Conservation (phyloP, 2,888 invertebrate genomes). For the Chaitophorus viminalis region DNA sequence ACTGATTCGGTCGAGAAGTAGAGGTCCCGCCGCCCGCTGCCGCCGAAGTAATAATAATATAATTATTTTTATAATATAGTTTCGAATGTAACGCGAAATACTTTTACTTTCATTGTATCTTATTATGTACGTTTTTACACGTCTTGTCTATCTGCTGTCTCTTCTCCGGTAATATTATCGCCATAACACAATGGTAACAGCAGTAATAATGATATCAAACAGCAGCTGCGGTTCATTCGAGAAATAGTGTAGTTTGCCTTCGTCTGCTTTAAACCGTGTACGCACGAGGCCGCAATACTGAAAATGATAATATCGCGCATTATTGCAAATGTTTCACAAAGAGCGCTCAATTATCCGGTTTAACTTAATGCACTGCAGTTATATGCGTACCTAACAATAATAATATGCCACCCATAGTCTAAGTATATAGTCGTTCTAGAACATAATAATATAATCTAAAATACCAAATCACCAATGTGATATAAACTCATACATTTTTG, state of each 20-base stretch:
- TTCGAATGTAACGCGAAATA: constrained; percentile 20
- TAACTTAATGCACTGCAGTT: too few relatives aligned
- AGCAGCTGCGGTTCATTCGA: background rate
- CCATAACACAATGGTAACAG: background rate
- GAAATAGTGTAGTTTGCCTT: background rate
- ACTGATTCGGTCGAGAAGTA: background rate
- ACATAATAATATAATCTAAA: too few relatives aligned
- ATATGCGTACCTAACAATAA: too few relatives aligned
- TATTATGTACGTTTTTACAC: background rate
- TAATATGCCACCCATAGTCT: too few relatives aligned
- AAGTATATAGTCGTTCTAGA: too few relatives aligned
- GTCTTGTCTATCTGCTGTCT: background rate
- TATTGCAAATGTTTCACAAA: background rate
- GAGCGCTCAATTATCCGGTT: too few relatives aligned
- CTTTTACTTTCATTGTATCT: constrained; percentile 35
- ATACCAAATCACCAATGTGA: too few relatives aligned
- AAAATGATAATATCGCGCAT: background rate
- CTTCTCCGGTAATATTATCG: background rate
- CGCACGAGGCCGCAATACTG: background rate
- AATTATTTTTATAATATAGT: background rate
- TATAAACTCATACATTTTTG: too few relatives aligned
- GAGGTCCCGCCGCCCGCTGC: background rate
- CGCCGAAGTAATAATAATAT: background rate
- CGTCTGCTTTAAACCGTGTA: background rate
- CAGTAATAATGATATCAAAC: background rate